Percentiles rank a stretch among this genome's conserved stretches.
Evolutionary conservation across 2,113 vertebrate species (phyloP).

Genomic region (Eptesicus fuscus): DNA sequence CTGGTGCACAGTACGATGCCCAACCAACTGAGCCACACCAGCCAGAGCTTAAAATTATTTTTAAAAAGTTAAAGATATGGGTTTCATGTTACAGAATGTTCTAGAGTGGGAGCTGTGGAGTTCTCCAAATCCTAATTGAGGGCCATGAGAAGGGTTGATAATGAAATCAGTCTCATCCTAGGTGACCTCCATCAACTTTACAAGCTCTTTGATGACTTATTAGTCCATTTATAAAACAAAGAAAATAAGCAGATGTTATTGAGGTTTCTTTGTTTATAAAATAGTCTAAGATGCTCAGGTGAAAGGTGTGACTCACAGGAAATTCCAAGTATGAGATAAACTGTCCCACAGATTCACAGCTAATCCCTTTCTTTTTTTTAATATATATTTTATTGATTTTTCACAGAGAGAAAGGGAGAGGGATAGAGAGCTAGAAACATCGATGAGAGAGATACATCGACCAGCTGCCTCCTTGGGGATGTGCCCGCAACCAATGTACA

Average conservation of each 20-base stretch:
- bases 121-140: neutral
- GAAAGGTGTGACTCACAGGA: slow-evolving; percentile 47
- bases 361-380: no score
- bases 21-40: no score
- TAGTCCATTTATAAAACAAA: slow-evolving; percentile 50
- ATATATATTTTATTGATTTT: no score
- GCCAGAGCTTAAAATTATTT: neutral
- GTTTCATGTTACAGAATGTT: neutral
- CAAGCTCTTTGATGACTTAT: slow-evolving; percentile 2
- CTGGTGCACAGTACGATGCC: no score
- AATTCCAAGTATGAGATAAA: slow-evolving; percentile 26
- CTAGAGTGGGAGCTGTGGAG: neutral
- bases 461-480: no score
- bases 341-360: neutral
- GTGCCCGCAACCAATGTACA: no score
- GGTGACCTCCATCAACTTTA: neutral
- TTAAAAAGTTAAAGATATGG: neutral
- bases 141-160: neutral
- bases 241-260: slow-evolving; percentile 29
- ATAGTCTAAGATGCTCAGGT: slow-evolving; percentile 37
- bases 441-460: no score
- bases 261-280: slow-evolving; percentile 53
- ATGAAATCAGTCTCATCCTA: neutral
- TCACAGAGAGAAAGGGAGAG: no score
- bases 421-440: no score